Conservation (phyloP, 2,797 vertebrate species). For the Spheniscus humboldti region DNA sequence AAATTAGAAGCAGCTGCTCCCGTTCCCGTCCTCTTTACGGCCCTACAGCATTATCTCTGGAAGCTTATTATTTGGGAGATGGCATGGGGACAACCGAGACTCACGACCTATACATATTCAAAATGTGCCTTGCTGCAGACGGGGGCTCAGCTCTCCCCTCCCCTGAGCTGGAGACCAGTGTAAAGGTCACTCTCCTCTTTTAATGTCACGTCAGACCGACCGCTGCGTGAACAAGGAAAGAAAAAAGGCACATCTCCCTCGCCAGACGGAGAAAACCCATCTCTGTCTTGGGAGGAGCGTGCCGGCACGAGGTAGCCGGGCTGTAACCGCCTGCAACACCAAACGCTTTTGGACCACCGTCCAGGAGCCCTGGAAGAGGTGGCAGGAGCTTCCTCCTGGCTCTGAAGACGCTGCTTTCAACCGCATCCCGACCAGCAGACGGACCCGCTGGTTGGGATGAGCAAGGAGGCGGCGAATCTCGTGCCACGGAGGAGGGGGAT, state of each 20-base stretch:
- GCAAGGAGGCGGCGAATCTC: rapidly evolving
- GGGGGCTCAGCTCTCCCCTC: background rate
- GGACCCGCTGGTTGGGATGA: background rate
- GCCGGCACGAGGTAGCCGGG: background rate
- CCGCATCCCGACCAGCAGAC: background rate
- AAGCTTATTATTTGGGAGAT: background rate
- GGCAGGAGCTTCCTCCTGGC: background rate
- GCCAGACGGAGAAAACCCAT: background rate
- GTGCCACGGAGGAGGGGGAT: rapidly evolving
- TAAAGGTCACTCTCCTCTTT: constrained; percentile 32
- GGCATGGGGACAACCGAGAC: background rate
- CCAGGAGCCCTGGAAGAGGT: background rate
- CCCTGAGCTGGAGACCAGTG: background rate
- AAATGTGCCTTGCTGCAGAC: background rate
- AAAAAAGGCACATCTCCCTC: background rate
- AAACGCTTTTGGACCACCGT: rapidly evolving
- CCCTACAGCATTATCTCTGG: background rate
- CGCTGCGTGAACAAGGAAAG: background rate
- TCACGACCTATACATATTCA: background rate
- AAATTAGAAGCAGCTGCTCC: constrained; percentile 53
- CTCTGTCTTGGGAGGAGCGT: rapidly evolving
- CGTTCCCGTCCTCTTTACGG: background rate
- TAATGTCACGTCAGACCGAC: background rate
- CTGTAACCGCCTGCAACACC: background rate
- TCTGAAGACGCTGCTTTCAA: background rate